phyloP scores from a whole-genome alignment of 2,797 vertebrate species.

The Rhabdomys pumilio region DNA sequence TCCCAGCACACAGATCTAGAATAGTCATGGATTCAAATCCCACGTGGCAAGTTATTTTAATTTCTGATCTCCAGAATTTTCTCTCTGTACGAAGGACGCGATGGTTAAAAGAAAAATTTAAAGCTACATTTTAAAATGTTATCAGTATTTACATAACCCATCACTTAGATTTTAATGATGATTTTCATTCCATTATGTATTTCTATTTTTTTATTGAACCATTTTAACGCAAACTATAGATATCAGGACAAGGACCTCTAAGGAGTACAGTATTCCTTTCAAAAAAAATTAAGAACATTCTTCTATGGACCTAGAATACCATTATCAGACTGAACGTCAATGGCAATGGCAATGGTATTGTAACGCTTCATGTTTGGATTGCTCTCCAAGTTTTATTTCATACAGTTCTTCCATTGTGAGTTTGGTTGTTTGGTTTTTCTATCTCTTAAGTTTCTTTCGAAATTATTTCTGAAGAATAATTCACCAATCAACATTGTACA shows the following conservation, averaged over 20 bases:
- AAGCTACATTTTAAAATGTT: background rate
- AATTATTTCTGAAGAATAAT: background rate
- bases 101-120: background rate
- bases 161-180: background rate
- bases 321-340: background rate
- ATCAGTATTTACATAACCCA: background rate
- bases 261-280: background rate
- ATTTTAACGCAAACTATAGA: constrained; percentile 50
- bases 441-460: constrained; percentile 34
- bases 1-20: constrained; percentile 32
- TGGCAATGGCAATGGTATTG: background rate
- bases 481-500: background rate
- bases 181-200: background rate
- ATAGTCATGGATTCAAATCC: constrained; percentile 56
- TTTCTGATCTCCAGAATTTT: background rate
- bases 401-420: constrained; percentile 12
- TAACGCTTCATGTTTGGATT: background rate
- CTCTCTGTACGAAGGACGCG: background rate
- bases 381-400: background rate
- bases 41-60: constrained; percentile 38
- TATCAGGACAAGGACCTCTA: background rate
- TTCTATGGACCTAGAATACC: background rate
- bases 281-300: background rate
- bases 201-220: background rate
- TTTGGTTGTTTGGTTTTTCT: background rate